Evolutionary conservation across 2,797 vertebrate genomes (phyloP).

Genomic region (Capromys pilorides): DNA sequence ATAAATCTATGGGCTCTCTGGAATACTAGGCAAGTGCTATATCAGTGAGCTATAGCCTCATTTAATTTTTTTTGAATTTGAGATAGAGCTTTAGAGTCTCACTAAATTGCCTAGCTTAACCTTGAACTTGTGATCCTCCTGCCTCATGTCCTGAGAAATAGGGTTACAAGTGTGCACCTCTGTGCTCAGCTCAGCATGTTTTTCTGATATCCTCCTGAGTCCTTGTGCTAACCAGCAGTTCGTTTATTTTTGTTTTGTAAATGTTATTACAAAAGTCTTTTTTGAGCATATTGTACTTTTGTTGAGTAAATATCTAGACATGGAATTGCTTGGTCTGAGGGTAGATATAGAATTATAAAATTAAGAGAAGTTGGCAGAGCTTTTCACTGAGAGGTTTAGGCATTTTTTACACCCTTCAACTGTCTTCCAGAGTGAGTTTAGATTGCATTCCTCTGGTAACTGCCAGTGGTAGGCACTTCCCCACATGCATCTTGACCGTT

Average conservation of each 20-base stretch:
- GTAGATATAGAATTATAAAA: neutral
- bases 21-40: neutral
- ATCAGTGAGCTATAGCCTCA: too few species aligned
- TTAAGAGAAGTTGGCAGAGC: too few species aligned
- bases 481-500: neutral
- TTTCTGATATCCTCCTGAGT: neutral
- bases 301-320: neutral
- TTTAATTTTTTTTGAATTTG: neutral
- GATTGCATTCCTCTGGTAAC: too few species aligned
- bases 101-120: neutral
- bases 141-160: neutral
- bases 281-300: slow-evolving; percentile 1
- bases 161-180: neutral
- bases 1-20: neutral
- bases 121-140: neutral
- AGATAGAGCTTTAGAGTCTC: neutral
- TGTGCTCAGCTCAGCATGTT: too few species aligned
- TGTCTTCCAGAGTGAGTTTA: too few species aligned
- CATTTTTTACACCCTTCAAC: too few species aligned
- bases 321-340: neutral
- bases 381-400: too few species aligned
- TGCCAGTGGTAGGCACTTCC: neutral
- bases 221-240: neutral
- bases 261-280: neutral
- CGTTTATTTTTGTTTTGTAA: neutral